Evolutionary conservation across 2,888 invertebrate species (phyloP).

Genomic region (Drosophila falleni): DNA sequence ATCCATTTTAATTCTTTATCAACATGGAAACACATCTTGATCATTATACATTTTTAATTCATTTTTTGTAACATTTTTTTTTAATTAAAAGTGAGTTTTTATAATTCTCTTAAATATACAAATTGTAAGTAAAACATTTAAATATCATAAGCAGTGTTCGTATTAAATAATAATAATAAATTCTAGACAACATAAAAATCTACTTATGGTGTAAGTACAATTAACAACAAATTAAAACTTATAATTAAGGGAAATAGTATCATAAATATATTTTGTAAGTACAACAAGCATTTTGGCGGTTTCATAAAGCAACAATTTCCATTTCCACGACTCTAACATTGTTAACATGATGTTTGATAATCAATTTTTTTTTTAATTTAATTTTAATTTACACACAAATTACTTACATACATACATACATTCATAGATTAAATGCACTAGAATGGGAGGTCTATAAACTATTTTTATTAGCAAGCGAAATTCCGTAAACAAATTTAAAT

Average conservation of each 20-base stretch:
- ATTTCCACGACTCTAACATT: conserved; percentile 6
- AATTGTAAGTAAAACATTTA: conserved; percentile 21
- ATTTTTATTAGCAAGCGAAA: conserved; percentile 13
- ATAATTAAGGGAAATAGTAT: conserved; percentile 35
- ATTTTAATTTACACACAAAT: conserved; percentile 44
- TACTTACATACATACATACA: conserved; percentile 51
- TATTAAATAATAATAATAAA: conserved; percentile 16
- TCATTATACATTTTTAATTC: conserved; percentile 24
- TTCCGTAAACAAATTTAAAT: conserved; percentile 6
- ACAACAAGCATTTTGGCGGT: conserved; percentile 53
- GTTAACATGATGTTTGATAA: conserved; percentile 7
- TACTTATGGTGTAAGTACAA: conserved; percentile 61
- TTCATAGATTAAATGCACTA: conserved; percentile 70
- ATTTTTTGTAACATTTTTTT: conserved; percentile 15
- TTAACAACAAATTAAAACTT: conserved; percentile 43
- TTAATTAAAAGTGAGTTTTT: conserved; percentile 11
- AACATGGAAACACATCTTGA: conserved; percentile 38
- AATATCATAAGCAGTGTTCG: conserved; percentile 31
- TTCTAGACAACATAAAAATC: conserved; percentile 32
- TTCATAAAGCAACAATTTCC: conserved; percentile 42
- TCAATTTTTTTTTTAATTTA: neutral
- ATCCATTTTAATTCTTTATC: conserved; percentile 17
- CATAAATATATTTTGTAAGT: conserved; percentile 53
- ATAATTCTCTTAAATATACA: conserved; percentile 24
- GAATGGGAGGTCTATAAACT: conserved; percentile 54